Conservation (phyloP, 2,888 invertebrate genomes). For the Epiblema foenella region DNA sequence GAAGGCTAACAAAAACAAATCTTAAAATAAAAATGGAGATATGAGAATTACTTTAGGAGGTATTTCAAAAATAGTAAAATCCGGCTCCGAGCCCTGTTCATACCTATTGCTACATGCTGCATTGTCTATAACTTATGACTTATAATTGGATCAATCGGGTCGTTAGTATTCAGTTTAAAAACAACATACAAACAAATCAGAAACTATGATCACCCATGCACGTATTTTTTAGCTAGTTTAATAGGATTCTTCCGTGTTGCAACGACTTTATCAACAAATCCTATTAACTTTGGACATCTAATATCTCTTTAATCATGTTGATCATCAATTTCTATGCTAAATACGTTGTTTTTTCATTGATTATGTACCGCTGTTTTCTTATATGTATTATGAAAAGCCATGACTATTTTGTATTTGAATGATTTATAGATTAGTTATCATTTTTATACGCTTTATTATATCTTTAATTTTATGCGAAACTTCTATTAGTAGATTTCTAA, state of each 20-base stretch:
- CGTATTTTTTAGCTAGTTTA: slow-evolving; percentile 3
- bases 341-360: slow-evolving; percentile 20
- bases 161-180: not conserved
- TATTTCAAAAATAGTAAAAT: too few species aligned
- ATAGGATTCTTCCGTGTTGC: slow-evolving; percentile 18
- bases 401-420: not conserved
- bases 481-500: too few species aligned
- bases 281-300: slow-evolving; percentile 22
- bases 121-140: too few species aligned
- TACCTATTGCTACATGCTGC: too few species aligned
- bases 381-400: not conserved
- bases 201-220: not conserved
- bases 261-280: slow-evolving; percentile 31
- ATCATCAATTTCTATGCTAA: slow-evolving; percentile 38
- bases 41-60: too few species aligned
- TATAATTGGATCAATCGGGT: not conserved
- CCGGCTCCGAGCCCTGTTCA: too few species aligned
- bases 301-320: slow-evolving; percentile 19
- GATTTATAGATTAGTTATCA: slow-evolving; percentile 11
- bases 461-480: not conserved
- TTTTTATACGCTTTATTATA: not conserved
- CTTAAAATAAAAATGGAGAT: too few species aligned
- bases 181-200: not conserved
- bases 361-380: slow-evolving; percentile 27
- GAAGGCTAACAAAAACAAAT: too few species aligned